Evolutionary conservation across 2,888 invertebrate species (phyloP), one percentile per base, ranked within the genome.

Genomic region (Hypercompe scribonia): DNA sequence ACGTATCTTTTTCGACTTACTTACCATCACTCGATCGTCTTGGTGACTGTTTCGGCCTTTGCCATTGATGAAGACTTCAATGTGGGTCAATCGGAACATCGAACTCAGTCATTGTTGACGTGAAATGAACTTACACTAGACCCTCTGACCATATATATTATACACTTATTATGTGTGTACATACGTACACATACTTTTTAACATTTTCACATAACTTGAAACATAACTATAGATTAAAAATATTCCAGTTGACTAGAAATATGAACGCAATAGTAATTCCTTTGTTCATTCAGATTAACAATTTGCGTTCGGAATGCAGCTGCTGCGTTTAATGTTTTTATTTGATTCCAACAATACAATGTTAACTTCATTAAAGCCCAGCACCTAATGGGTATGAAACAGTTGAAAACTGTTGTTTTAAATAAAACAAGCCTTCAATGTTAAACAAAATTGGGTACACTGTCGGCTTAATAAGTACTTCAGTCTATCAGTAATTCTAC

Each of bases 321-420:
- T 68, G 72, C 36, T 68, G 72, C 64, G 68, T 68, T 72, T 68
- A 50, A 68, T 72, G 64, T 68, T 72, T 70, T 68, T 63, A 72
- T 67, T 68, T n/a, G 54, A 65, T 68, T 64, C 33, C 50, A 68
- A 15, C 50, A 46, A 67, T 63, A 67, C 39, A 66, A 61, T 66
- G 58, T 42, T 42, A 67, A 67, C 39, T 63, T 21, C 42, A 68
- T 63, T 28, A 31, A 54, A 34, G 34, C 24, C 54, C 34, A 3
- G 34, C 18, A 36, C 54, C 33, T 50, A 50, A 24, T 28, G 21
- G n/a, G 50, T 34, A 68, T 34, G 33, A 68, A 54, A 54, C 67
- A 15, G 50, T 21, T 50, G 34, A 18, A 61, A 61, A 18, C 61
- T 31, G 18, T 18, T 18, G 18, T 61, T 2, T 28, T 7, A 31